Evolutionary conservation across 2,113 vertebrate genomes (phyloP).

Genomic region (Micronisus gabar): DNA sequence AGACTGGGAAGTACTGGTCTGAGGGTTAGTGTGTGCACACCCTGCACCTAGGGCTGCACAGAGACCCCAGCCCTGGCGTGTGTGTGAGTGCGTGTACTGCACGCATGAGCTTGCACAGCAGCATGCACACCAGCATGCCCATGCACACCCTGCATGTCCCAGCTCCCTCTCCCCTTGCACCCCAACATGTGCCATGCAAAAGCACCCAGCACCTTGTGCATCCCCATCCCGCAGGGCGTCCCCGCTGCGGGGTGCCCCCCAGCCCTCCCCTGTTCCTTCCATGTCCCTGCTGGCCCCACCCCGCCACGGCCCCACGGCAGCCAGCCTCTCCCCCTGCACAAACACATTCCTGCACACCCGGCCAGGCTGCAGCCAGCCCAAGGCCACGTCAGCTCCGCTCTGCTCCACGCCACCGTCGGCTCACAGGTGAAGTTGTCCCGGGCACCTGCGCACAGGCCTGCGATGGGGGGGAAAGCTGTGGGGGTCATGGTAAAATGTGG

Average conservation of each 20-base stretch:
- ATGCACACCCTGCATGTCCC: rapidly evolving
- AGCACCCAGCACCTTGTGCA: not conserved
- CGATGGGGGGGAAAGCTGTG: not conserved
- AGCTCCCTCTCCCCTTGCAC: not conserved
- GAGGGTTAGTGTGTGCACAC: no score
- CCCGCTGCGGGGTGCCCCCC: not conserved
- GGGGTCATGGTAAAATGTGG: not conserved
- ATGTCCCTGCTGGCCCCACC: not conserved
- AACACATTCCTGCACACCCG: conserved; percentile 53
- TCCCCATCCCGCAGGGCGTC: no score
- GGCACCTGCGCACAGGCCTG: not conserved
- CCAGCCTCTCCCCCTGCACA: conserved; percentile 59
- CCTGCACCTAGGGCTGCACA: not conserved
- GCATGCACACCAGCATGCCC: rapidly evolving
- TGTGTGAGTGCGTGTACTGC: not conserved
- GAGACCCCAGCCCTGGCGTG: not conserved
- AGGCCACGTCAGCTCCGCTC: conserved; percentile 62
- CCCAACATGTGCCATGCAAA: rapidly evolving
- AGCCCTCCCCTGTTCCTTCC: not conserved
- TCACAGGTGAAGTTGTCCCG: conserved; percentile 4
- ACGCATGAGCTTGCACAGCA: rapidly evolving
- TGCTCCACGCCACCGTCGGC: not conserved
- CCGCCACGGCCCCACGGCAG: not conserved
- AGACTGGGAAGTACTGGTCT: not conserved
- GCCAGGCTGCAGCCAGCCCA: not conserved